phyloP scores from a whole-genome alignment of 2,113 vertebrate genomes.

The Natator depressus region DNA sequence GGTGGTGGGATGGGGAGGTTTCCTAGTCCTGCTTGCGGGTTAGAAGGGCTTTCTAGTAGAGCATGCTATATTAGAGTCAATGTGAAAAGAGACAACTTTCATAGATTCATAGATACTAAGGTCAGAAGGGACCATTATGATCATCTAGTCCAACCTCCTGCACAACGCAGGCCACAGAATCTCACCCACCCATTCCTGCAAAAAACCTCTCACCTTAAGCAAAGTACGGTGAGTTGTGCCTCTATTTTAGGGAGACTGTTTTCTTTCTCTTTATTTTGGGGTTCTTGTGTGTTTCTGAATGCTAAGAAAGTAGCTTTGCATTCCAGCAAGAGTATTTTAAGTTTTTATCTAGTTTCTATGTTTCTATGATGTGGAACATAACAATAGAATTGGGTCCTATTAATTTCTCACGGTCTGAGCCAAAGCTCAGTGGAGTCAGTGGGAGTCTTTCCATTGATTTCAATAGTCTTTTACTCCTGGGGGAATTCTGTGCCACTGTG shows the following conservation, averaged over 20 bases:
- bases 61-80: background rate
- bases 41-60: background rate
- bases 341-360: background rate
- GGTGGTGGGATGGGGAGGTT: background rate
- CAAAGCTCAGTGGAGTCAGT: accelerated
- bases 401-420: background rate
- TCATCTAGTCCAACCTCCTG: too few species aligned
- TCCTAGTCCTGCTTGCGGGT: background rate
- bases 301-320: background rate
- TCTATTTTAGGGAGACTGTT: background rate
- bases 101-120: too few species aligned
- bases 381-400: background rate
- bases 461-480: background rate
- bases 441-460: background rate
- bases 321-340: background rate
- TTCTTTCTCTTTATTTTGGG: background rate
- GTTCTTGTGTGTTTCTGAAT: background rate
- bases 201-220: background rate
- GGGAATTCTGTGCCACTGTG: background rate
- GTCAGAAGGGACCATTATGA: too few species aligned
- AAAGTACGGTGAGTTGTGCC: background rate
- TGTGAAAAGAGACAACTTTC: background rate
- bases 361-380: background rate
- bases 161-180: too few species aligned
- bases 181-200: too few species aligned